Evolutionary conservation across 2,888 invertebrate genomes (phyloP), one percentile per base, ranked within the genome.

Genomic region (Yponomeuta evonymella): DNA sequence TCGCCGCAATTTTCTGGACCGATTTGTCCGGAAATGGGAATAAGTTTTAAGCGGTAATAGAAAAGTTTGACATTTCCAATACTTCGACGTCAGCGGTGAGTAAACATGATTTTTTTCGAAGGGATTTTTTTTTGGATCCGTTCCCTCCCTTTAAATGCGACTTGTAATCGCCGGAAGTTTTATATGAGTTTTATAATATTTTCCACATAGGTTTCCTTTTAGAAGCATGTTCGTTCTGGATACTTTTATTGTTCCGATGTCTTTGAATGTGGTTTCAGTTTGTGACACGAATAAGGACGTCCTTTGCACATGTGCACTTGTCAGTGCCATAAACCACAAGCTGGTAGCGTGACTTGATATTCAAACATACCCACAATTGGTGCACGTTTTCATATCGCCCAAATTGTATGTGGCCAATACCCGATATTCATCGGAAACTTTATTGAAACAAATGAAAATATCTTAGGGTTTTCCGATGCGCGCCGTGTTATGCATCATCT

Each of bases 1-100:
- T 58, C 48, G 48, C 83, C 80, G 76, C 79, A 77, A 77, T 74
- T 77, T 48, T 15, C 23, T 68, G 48, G 29, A 29, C 30, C 48
- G 68, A 51, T 68, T 30, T 48, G 48, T 48, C 67, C 9, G n/a
- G 29, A 29, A 29, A 68, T 51, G 68, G 33, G 68, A 67, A 68
- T 68, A 68, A 68, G 68, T 68, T 68, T 68, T 51, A 51, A 68
- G 51, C 63, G 70, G 70, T 70, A 65, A 65, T 70, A 70, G 64
- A 70, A 70, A 70, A 70, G 70, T 70, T 70, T 65, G 70, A 65
- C 70, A 70, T 48, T 48, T 70, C 64, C 48, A 70, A 70, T 65
- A 64, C 36, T 33, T 69, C 62, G 23, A 70, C 65, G 58, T 65
- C 65, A 65, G 48, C 43, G 70, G 48, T 48, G 65, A 29, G 70